These are phyloP conservation scores for Falco cherrug DNA, from an alignment of 2,797 vertebrate species.

Conservation along the genomic window DNA sequence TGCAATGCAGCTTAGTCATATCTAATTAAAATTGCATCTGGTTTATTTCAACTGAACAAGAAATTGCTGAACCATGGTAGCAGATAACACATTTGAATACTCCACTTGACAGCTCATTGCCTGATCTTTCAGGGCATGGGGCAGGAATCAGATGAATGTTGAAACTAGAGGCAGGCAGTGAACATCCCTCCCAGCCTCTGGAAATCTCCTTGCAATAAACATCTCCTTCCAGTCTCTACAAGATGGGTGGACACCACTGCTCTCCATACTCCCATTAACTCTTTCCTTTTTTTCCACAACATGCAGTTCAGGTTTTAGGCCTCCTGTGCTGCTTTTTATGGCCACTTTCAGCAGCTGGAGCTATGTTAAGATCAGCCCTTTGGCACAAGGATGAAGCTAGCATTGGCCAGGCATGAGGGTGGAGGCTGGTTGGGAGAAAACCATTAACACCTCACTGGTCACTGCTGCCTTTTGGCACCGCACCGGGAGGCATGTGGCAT, in stretches of 20 bases:
- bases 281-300: no score
- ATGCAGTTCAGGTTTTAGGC: background rate
- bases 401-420: background rate
- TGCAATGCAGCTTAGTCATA: background rate
- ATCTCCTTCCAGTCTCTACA: background rate
- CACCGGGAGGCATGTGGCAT: rapidly evolving
- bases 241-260: background rate
- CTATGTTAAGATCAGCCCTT: background rate
- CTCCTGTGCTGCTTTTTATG: background rate
- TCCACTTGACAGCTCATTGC: background rate
- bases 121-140: background rate
- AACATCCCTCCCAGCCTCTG: background rate
- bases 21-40: background rate
- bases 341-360: background rate
- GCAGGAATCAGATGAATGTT: background rate
- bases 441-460: rapidly evolving
- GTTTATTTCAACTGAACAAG: background rate
- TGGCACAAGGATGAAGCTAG: background rate
- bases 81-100: background rate
- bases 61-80: background rate
- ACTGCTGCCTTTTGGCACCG: background rate
- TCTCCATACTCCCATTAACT: no score
- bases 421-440: background rate
- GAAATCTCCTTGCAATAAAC: background rate
- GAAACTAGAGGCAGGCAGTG: background rate